Base-by-base conservation (phyloP, 2,113 vertebrate genomes). In the Siphamia tubifer region DNA sequence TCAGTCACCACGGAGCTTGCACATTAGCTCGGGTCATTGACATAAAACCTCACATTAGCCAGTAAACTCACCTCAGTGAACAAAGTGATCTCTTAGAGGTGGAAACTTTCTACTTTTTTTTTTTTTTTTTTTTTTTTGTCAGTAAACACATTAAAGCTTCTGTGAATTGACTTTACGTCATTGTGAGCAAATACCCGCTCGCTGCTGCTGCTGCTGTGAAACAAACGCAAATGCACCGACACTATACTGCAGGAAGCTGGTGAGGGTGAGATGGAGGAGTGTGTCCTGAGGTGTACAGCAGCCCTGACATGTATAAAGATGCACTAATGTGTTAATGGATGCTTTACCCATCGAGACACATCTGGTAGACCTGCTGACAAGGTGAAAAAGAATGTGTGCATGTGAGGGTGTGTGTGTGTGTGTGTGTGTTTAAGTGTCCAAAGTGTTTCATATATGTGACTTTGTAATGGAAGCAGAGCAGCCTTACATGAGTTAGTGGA, bases 291-390 rank as follows among this genome's bases (percentile, higher is more conserved):
- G 38, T 48, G 62, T 53, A 49, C 73, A 80, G 77, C 74, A 81
- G 68, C 68, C 34, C 75, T 30, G 60, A 67, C 36, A 60, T 68
- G 67, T 56, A 64, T 79, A 65, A 69, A 82, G 55, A 49, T 12
- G 13, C 47, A 34, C 38, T 82, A 79, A 80, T 68, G 82, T 76
- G 79, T 75, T 79, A 87, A 86, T 88, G 79, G 81, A 74, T 58
- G 70, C 62, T 81, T 65, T 47, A 63, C 20, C 68, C 55, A 69
- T 75, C 61, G 65, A 76, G 64, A 70, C n/a, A 13, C 79, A 82
- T 84, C 77, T 84, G 73, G 68, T 47, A 35, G 34, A 69, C 77
- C 60, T 68, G 65, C 82, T 87, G 82, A 87, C 80, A 57, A 58
- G 65, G 55, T 61, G 68, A 65, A 79, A 68, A 52, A 36, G 19